phyloP scores from a whole-genome alignment of 2,113 vertebrate species.

The Xerus inauris region DNA sequence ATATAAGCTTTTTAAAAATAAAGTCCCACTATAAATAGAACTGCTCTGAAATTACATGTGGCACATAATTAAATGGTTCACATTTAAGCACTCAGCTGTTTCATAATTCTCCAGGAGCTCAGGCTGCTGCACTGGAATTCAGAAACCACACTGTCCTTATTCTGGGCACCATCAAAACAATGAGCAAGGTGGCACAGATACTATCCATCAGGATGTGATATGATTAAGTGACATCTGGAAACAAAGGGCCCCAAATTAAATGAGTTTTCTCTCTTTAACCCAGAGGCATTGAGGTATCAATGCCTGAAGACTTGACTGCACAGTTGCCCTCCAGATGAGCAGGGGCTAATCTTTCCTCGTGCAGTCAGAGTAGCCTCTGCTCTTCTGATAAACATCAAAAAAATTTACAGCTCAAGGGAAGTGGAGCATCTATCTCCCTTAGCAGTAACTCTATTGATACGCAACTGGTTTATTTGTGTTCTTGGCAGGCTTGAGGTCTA shows the following conservation, averaged over 20 bases:
- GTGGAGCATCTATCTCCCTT: not conserved
- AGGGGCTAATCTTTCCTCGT: not conserved
- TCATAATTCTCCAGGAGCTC: constrained; percentile 23
- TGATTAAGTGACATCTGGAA: not conserved
- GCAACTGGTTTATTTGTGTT: not conserved
- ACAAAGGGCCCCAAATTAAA: not conserved
- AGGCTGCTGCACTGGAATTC: not conserved
- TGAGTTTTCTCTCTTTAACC: not conserved
- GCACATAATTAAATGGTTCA: constrained; percentile 61
- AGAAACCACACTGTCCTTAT: not conserved
- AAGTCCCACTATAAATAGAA: constrained; percentile 72
- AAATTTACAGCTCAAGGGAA: not conserved
- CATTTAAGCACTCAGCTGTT: constrained; percentile 53
- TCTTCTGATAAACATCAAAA: constrained; percentile 34
- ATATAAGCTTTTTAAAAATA: constrained; percentile 75
- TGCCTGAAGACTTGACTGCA: not conserved
- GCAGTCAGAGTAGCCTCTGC: not conserved
- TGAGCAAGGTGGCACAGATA: not conserved
- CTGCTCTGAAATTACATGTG: constrained; percentile 69
- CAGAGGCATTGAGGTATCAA: not conserved
- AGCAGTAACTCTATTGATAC: not conserved
- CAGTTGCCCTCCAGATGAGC: not conserved
- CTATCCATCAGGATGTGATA: not conserved
- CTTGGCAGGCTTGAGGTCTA: constrained; percentile 34
- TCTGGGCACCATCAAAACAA: not conserved